Base-by-base conservation (phyloP, 1,140 invertebrate genomes). In the Pseudomyrmex sp. region DNA sequence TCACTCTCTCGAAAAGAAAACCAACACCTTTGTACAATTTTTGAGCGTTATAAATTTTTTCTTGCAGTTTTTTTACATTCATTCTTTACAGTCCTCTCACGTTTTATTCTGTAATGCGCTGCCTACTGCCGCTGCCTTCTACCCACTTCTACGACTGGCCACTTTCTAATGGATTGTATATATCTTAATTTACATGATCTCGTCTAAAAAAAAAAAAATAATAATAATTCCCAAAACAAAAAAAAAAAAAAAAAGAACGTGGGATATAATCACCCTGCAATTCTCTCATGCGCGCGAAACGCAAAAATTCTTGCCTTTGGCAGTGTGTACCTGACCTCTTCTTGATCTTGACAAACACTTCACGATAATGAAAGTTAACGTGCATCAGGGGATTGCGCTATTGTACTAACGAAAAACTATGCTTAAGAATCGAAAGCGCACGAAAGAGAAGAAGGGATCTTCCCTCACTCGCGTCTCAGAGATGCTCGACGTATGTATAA, bases 101-200 rank as follows among this genome's bases (percentile, higher is more conserved):
- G 77, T 92, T 92, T 92, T 92, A 90, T 92, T 92, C 90, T 92
- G 90, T 92, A 91, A 91, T 91, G 91, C 91, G 91, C 92, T 90
- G 87, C 91, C 91, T 93, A 88, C 90, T 89, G 91, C 92, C 90
- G 92, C 92, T 92, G 91, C 89, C 91, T 92, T 92, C 92, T 92
- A 92, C 91, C 90, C 91, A 91, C 90, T 90, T 35, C 91, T 90
- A 89, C 91, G 89, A 91, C 87, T 86, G 88, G 90, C 77, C 86
- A 79, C 88, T 91, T 89, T 89, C 85, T 89, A 88, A 89, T 70
- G 84, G 77, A 76, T 82, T 85, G 75, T 88, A 85, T 56, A 59
- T 2, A 26, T 35, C 35, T 35, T 35, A 35, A 35, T 35, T 52
- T 61, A 66, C 26, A 74, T 46, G 20, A 69, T 35, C 35, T 35